Conservation (phyloP, 2,888 invertebrate genomes). For the Tetrapedia diversipes region DNA sequence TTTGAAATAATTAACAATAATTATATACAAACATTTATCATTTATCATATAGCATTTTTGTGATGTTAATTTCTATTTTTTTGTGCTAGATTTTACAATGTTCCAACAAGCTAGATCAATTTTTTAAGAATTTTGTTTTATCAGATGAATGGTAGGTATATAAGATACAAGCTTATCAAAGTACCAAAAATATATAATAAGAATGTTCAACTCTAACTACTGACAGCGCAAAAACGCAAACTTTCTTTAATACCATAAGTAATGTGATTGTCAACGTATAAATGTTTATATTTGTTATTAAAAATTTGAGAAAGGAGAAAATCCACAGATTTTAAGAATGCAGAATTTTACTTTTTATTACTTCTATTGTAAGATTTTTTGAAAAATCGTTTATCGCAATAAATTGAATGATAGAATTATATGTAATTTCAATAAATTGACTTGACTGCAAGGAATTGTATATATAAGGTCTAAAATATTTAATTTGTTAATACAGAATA, state of each 20-base stretch:
- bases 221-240: not conserved
- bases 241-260: conserved; percentile 7
- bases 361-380: conserved; percentile 19
- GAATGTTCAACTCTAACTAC: not conserved
- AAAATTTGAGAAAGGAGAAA: conserved; percentile 6
- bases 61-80: not conserved
- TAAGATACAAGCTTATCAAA: not conserved
- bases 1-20: conserved; percentile 13
- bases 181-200: conserved; percentile 6
- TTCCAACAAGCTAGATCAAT: not conserved
- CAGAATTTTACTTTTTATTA: conserved; percentile 22
- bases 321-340: conserved; percentile 2
- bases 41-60: conserved; percentile 6
- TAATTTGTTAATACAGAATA: conserved; percentile 14
- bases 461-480: conserved; percentile 15
- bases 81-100: not conserved
- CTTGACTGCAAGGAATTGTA: conserved; percentile 25
- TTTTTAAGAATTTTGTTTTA: conserved; percentile 1
- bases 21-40: not conserved
- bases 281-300: conserved; percentile 39
- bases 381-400: not conserved
- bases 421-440: not conserved
- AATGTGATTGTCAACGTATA: not conserved
- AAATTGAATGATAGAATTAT: not conserved
- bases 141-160: not conserved